Percentiles rank a stretch among this genome's conserved stretches.
phyloP scores from a whole-genome alignment of 2,888 invertebrate genomes.

The Melinaea marsaeus region DNA sequence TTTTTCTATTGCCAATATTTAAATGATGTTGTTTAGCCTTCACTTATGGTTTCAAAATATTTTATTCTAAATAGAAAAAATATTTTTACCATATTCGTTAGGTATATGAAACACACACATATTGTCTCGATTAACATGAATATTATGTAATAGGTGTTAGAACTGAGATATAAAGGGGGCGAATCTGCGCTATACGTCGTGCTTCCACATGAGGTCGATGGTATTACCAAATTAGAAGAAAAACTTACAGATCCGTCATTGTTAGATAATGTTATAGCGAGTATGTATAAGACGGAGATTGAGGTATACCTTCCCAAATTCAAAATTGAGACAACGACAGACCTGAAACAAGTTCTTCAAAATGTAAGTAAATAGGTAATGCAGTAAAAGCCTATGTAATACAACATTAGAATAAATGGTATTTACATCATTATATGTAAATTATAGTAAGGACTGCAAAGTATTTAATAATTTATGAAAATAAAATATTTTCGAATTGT shows the following conservation, averaged over 20 bases:
- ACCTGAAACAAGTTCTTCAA: constrained; percentile 77
- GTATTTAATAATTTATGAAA: too few species aligned
- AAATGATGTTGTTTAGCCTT: too few species aligned
- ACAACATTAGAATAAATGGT: too few species aligned
- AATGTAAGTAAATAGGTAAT: constrained; percentile 67
- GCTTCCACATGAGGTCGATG: constrained; percentile 83
- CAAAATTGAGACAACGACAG: constrained; percentile 84
- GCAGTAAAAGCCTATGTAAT: too few species aligned
- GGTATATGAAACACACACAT: neutral
- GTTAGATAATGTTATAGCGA: constrained; percentile 58
- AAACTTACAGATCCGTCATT: constrained; percentile 72
- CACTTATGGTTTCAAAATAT: too few species aligned
- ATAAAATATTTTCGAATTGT: too few species aligned
- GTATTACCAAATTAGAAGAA: constrained; percentile 78
- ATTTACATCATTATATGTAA: too few species aligned
- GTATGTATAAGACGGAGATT: constrained; percentile 72
- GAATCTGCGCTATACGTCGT: constrained; percentile 84
- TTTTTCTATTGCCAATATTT: too few species aligned
- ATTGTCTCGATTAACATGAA: too few species aligned
- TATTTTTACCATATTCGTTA: neutral
- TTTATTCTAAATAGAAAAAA: too few species aligned
- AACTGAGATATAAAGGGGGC: constrained; percentile 83
- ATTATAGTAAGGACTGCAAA: too few species aligned
- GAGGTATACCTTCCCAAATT: constrained; percentile 85
- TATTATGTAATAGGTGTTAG: constrained; percentile 75